A percentile compares a stretch with the other conserved stretches of the same genome.
phyloP scores from a whole-genome alignment of 2,113 vertebrate genomes.

The Thomomys bottae region DNA sequence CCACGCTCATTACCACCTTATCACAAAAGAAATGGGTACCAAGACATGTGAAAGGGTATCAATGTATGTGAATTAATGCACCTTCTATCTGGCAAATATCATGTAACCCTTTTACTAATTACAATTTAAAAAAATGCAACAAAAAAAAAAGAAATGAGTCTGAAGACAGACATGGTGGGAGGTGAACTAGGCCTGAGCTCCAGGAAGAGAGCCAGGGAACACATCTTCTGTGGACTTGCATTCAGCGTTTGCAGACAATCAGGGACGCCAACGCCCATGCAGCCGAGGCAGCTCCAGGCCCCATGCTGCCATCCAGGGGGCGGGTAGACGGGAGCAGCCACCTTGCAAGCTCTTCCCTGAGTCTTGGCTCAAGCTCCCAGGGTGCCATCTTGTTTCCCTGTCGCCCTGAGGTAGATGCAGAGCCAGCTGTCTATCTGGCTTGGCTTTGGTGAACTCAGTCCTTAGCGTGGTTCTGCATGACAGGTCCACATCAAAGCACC shows the following conservation, averaged over 20 bases:
- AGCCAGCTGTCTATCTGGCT: not conserved
- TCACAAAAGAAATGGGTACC: no score
- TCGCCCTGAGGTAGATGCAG: rapidly evolving
- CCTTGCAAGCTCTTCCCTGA: no score
- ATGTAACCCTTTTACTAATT: no score
- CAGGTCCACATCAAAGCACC: rapidly evolving
- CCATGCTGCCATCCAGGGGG: rapidly evolving
- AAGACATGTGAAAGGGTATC: no score
- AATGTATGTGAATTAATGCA: no score
- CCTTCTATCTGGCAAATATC: no score
- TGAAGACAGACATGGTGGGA: not conserved
- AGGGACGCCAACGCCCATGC: rapidly evolving
- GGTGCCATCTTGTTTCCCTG: not conserved
- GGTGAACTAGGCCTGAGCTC: not conserved
- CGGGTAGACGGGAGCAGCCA: not conserved
- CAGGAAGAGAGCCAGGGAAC: no score
- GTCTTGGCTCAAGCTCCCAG: no score
- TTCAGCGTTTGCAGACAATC: rapidly evolving
- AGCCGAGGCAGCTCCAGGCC: rapidly evolving
- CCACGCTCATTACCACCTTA: no score
- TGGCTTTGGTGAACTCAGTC: not conserved
- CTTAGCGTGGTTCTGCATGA: not conserved
- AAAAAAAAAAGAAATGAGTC: no score
- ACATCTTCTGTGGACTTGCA: rapidly evolving
- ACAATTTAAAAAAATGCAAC: no score